Conservation (phyloP, 2,888 invertebrate species). For the Conus canariensis region DNA sequence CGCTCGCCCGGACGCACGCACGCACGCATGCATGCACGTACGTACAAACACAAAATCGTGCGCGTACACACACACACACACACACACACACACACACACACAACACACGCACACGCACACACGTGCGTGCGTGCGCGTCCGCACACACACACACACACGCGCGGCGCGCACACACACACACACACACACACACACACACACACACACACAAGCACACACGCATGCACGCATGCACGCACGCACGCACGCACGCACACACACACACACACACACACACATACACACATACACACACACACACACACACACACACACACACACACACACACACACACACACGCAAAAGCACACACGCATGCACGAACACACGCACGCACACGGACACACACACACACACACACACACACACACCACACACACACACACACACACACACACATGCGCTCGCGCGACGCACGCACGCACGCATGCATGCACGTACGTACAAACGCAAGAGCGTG, state of each 20-base stretch:
- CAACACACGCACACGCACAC: constrained; percentile 4
- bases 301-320: too few species aligned
- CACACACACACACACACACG: too few species aligned
- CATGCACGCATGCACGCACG: background rate
- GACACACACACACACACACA: too few species aligned
- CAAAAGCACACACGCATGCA: too few species aligned
- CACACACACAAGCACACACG: background rate
- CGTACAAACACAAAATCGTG: background rate
- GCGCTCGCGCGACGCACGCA: too few species aligned
- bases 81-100: constrained; percentile 14
- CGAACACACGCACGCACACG: too few species aligned
- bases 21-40: background rate
- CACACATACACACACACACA: too few species aligned
- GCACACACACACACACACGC: background rate
- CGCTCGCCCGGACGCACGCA: background rate
- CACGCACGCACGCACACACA: background rate
- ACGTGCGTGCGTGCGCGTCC: background rate
- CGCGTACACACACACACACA: background rate
- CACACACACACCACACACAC: too few species aligned
- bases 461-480: too few species aligned
- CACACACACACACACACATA: background rate
- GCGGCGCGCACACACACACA: background rate
- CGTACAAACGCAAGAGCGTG: too few species aligned
- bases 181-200: background rate
- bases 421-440: too few species aligned